Evolutionary conservation across 2,888 invertebrate species (phyloP).

Genomic region (Agapetus fuscipes): DNA sequence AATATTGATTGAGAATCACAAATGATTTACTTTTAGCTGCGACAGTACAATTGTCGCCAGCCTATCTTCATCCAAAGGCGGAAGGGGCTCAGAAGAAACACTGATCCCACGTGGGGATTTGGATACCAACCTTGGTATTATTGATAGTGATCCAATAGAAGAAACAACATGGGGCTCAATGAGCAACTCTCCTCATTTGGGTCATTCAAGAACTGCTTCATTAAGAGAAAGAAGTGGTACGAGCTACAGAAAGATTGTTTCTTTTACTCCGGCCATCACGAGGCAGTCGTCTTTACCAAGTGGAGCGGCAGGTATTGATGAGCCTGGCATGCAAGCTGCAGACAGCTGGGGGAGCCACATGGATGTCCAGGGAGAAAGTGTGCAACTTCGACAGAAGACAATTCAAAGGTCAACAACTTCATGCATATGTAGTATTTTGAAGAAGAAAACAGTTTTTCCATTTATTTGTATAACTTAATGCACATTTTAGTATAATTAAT

Average conservation of each 20-base stretch:
- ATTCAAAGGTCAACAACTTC: conserved; percentile 28
- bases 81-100: conserved; percentile 37
- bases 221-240: conserved; percentile 43
- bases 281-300: conserved; percentile 74
- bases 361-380: conserved; percentile 54
- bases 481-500: background rate
- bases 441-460: too few species aligned
- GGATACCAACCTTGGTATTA: conserved; percentile 29
- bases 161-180: conserved; percentile 49
- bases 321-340: conserved; percentile 45
- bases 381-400: conserved; percentile 50
- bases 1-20: background rate
- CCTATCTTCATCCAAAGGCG: conserved; percentile 20
- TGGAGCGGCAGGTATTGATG: conserved; percentile 46
- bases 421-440: too few species aligned
- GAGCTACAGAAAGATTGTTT: conserved; percentile 27
- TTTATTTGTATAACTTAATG: conserved; percentile 1
- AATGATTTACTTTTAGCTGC: conserved; percentile 8
- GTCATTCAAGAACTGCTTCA: conserved; percentile 63
- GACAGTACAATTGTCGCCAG: conserved; percentile 21
- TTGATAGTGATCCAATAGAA: conserved; percentile 42
- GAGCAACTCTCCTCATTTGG: conserved; percentile 61
- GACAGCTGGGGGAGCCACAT: conserved; percentile 51
- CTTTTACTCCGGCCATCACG: conserved; percentile 33
- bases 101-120: conserved; percentile 30